A percentile compares a stretch with the other conserved stretches of the same genome.
phyloP scores from a whole-genome alignment of 1,140 invertebrate genomes.

The Aphaenogaster floridana region DNA sequence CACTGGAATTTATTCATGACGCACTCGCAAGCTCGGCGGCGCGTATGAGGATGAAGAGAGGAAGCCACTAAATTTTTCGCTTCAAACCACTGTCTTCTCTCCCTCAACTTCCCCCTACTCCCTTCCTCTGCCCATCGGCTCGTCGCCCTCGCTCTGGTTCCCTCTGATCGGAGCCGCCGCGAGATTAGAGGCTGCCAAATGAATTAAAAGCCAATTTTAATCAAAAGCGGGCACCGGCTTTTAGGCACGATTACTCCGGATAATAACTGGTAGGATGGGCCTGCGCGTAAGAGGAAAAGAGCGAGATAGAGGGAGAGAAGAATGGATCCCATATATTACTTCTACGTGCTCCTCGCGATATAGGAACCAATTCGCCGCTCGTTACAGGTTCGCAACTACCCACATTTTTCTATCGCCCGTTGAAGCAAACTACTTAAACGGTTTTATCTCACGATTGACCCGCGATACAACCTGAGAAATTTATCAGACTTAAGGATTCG shows the following conservation, averaged over 20 bases:
- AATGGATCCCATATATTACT: slow-evolving; percentile 82
- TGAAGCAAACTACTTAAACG: not conserved
- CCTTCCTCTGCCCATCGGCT: slow-evolving; percentile 13
- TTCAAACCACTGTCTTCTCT: slow-evolving; percentile 70
- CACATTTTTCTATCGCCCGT: slow-evolving; percentile 45
- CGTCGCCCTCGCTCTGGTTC: slow-evolving; percentile 53
- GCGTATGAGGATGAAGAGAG: slow-evolving; percentile 43
- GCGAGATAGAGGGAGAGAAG: slow-evolving; percentile 77
- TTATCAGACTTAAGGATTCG: not conserved
- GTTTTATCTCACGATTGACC: not conserved
- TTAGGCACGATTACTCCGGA: slow-evolving; percentile 86
- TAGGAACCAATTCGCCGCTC: slow-evolving; percentile 75
- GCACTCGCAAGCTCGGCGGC: slow-evolving; percentile 51
- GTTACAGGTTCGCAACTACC: slow-evolving; percentile 76
- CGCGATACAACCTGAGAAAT: not conserved
- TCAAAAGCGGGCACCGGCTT: slow-evolving; percentile 85
- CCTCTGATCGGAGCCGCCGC: slow-evolving; percentile 77
- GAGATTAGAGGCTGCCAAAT: slow-evolving; percentile 86
- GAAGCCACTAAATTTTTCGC: slow-evolving; percentile 72
- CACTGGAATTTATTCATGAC: slow-evolving; percentile 70
- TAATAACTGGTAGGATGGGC: slow-evolving; percentile 84
- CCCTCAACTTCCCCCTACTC: slow-evolving; percentile 47
- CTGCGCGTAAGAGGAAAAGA: slow-evolving; percentile 66
- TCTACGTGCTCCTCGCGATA: slow-evolving; percentile 79
- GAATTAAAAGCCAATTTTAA: slow-evolving; percentile 87